These are phyloP conservation scores for Brevimyrus niger DNA, from an alignment of 2,113 vertebrate genomes.

Conservation along the genomic window DNA sequence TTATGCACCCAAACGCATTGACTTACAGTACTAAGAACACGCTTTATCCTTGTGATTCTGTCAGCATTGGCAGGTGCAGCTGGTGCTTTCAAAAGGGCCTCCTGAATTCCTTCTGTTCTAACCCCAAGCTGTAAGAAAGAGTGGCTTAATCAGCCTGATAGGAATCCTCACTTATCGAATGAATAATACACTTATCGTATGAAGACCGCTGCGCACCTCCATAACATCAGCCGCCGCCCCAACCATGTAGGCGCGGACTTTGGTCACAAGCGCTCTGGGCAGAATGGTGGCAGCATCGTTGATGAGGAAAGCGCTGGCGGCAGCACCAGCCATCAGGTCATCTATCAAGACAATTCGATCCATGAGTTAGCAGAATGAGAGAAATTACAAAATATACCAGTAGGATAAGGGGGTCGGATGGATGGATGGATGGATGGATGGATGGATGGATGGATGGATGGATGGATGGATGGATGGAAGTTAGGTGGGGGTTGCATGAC, in stretches of 20 bases:
- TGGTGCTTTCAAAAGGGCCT: slow-evolving; percentile 57
- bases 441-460: too few relatives aligned
- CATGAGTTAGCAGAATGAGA: not conserved
- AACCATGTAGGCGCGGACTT: slow-evolving; percentile 56
- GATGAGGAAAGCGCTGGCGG: slow-evolving; percentile 62
- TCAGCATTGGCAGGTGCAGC: slow-evolving; percentile 42
- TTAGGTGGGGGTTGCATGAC: not conserved
- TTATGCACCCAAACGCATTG: not conserved
- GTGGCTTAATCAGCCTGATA: not conserved
- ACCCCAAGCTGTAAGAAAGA: slow-evolving; percentile 54
- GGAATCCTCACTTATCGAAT: not conserved
- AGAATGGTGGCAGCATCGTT: slow-evolving; percentile 65
- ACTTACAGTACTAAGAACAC: slow-evolving; percentile 64
- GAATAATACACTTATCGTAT: not conserved
- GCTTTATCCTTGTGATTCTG: slow-evolving; percentile 67
- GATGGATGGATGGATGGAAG: too few relatives aligned
- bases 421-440: too few relatives aligned
- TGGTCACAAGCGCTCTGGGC: slow-evolving; percentile 63
- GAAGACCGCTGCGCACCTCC: slow-evolving; percentile 55
- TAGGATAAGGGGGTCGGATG: too few relatives aligned
- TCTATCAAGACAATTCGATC: slow-evolving; percentile 38
- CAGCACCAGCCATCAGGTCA: slow-evolving; percentile 63
- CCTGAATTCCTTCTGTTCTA: slow-evolving; percentile 67
- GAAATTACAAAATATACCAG: not conserved
- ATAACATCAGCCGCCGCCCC: slow-evolving; percentile 66